Evolutionary conservation across 2,888 invertebrate genomes (phyloP).

Genomic region (Epirrita christyi): DNA sequence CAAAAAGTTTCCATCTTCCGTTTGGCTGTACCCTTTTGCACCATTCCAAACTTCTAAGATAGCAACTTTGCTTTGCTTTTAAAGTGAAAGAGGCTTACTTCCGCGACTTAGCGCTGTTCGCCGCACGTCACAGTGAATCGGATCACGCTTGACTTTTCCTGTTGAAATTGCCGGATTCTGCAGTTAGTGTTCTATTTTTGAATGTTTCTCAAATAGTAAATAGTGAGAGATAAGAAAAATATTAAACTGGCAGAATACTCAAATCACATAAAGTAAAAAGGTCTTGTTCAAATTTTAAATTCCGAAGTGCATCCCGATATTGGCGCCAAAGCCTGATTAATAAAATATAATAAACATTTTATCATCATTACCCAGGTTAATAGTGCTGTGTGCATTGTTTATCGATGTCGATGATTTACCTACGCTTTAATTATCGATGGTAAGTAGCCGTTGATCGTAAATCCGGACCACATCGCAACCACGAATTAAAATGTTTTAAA

Average conservation of each 20-base stretch:
- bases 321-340: conserved; percentile 29
- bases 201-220: neutral
- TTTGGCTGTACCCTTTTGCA: conserved; percentile 19
- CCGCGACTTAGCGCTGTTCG: conserved; percentile 33
- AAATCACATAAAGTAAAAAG: neutral
- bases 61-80: conserved; percentile 40
- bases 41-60: conserved; percentile 25
- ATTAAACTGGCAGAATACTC: neutral
- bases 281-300: conserved; percentile 4
- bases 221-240: neutral
- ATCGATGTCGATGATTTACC: conserved; percentile 34
- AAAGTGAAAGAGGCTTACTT: conserved; percentile 45
- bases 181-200: conserved; percentile 6
- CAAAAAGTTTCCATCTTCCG: no score
- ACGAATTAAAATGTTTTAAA: conserved; percentile 32
- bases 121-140: conserved; percentile 24
- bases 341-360: conserved; percentile 32
- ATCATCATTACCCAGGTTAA: conserved; percentile 34
- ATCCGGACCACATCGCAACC: conserved; percentile 34
- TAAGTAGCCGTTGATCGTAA: conserved; percentile 44
- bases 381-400: conserved; percentile 34
- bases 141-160: conserved; percentile 22
- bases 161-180: conserved; percentile 17
- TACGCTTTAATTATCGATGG: conserved; percentile 41
- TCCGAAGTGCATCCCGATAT: conserved; percentile 5